phyloP scores from a whole-genome alignment of 2,797 vertebrate genomes.

The Phrynocephalus vlangalii region DNA sequence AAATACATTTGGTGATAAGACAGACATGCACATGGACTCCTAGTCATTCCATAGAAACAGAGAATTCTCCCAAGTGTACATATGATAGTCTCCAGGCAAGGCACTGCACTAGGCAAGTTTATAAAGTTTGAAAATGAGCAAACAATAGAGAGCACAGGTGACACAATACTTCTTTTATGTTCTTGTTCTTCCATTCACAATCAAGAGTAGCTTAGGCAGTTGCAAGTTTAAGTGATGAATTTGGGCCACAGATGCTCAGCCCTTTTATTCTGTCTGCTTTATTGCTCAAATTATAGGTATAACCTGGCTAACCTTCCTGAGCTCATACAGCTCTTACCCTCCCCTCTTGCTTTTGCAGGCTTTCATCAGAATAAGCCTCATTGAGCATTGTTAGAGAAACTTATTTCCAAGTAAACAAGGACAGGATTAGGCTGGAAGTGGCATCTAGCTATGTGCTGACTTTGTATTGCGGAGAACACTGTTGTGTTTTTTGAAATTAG shows the following conservation, averaged over 20 bases:
- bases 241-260: neutral
- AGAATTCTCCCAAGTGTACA: neutral
- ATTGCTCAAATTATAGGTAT: neutral
- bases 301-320: neutral
- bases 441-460: too few relatives aligned
- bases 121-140: neutral
- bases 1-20: neutral
- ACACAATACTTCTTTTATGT: too few relatives aligned
- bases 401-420: too few relatives aligned
- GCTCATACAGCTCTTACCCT: neutral
- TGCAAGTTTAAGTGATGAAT: neutral
- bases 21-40: neutral
- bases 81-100: neutral
- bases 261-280: neutral
- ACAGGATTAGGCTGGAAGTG: too few relatives aligned
- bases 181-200: neutral
- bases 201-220: neutral
- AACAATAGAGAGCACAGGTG: neutral
- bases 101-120: too few relatives aligned
- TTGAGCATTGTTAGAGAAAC: too few relatives aligned
- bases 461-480: too few relatives aligned
- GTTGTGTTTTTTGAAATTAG: too few relatives aligned
- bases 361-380: too few relatives aligned
- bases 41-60: too few relatives aligned
- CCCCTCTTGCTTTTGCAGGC: neutral